These are phyloP conservation scores for Montipora sp. DNA, from an alignment of 64 coral and sea anemone genomes.

Conservation along the genomic window DNA sequence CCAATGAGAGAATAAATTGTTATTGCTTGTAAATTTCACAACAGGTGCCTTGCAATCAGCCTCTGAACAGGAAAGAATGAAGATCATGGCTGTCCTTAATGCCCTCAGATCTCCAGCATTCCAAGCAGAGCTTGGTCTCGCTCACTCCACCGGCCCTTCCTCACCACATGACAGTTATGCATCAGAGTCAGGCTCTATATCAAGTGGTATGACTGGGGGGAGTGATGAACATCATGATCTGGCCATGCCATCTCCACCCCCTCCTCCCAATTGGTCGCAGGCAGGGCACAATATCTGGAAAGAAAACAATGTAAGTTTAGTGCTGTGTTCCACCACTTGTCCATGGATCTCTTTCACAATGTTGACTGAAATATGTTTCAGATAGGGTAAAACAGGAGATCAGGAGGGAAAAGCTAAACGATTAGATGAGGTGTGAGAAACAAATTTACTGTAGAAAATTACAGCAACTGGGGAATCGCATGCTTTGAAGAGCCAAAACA, in stretches of 20 bases:
- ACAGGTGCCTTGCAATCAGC: constrained; percentile 84
- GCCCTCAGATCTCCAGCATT: constrained; percentile 76
- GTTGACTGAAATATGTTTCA: too few species aligned
- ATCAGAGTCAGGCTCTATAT: constrained; percentile 76
- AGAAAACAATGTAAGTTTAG: constrained; percentile 18
- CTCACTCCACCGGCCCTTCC: constrained; percentile 56
- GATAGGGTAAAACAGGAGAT: too few species aligned
- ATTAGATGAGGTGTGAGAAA: too few species aligned
- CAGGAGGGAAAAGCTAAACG: too few species aligned
- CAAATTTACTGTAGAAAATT: too few species aligned
- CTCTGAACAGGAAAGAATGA: constrained; percentile 87
- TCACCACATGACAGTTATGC: constrained; percentile 88
- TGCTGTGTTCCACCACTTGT: not conserved
- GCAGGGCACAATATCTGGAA: not conserved
- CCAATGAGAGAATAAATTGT: not conserved
- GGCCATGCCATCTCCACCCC: constrained; percentile 38
- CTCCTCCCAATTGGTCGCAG: constrained; percentile 20
- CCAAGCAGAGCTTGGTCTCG: constrained; percentile 66
- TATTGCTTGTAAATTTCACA: not conserved
- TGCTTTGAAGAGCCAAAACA: too few species aligned
- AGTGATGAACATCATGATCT: constrained; percentile 69
- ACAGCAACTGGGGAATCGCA: too few species aligned
- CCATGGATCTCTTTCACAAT: too few species aligned
- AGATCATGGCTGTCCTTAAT: constrained; percentile 86
- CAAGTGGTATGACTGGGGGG: constrained; percentile 68